phyloP scores from a whole-genome alignment of 2,797 vertebrate genomes.

The Pseudopleuronectes americanus region DNA sequence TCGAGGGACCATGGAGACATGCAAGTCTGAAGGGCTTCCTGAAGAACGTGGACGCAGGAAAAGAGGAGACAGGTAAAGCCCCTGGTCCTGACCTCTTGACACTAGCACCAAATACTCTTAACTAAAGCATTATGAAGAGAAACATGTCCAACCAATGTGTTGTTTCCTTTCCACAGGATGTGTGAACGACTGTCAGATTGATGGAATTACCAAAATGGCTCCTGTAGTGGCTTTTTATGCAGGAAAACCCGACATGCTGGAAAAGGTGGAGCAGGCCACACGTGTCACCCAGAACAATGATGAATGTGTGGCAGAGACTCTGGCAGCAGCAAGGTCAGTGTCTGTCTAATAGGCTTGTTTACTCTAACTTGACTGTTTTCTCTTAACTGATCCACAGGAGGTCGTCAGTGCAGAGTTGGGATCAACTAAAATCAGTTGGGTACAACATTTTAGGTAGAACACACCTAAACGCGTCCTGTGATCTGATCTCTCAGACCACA shows the following conservation, averaged over 20 bases:
- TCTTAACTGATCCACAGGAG: no score
- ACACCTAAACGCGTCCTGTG: no score
- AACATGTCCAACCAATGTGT: neutral
- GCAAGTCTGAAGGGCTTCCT: slow-evolving; percentile 81
- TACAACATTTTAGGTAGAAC: neutral
- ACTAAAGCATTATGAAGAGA: neutral
- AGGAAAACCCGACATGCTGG: slow-evolving; percentile 81
- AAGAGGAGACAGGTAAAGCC: slow-evolving; percentile 76
- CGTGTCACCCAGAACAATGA: slow-evolving; percentile 85
- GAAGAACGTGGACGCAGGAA: slow-evolving; percentile 81
- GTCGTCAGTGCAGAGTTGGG: neutral
- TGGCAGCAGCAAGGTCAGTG: slow-evolving; percentile 81
- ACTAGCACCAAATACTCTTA: neutral
- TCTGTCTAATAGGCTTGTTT: neutral
- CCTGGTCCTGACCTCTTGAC: neutral
- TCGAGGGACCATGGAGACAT: slow-evolving; percentile 85
- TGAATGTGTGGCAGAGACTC: slow-evolving; percentile 79
- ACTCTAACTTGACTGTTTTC: neutral
- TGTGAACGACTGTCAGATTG: slow-evolving; percentile 80
- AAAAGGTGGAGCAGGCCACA: slow-evolving; percentile 76
- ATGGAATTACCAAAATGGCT: slow-evolving; percentile 83
- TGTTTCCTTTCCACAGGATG: slow-evolving; percentile 69
- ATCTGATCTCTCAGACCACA: no score
- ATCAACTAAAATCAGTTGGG: neutral
- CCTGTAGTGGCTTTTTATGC: slow-evolving; percentile 83